Base-by-base conservation (phyloP, 2,888 invertebrate species). In the Drosophila melanosoma region DNA sequence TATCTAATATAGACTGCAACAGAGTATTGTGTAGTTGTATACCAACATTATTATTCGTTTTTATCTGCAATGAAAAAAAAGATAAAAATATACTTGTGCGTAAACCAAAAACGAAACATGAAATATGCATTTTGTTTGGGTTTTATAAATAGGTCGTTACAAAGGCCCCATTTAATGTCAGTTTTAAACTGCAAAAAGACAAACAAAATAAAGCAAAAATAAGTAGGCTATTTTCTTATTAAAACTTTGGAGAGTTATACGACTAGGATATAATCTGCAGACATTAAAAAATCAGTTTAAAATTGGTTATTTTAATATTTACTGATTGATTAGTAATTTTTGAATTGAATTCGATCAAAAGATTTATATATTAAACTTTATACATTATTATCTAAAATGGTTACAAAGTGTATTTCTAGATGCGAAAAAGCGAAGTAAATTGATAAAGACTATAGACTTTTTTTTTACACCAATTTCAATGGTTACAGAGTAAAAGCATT, bases 151-250 rank as follows among this genome's bases (percentile, higher is more conserved):
- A 45, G 64, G 73, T 60, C 61, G 68, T 74, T 60, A 48, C 42
- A 60, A 51, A 58, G 54, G 54, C 71, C 81, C 61, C 64, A 69
- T 70, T 68, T 89, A 82, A 89, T 87, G 82, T 73, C 85, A 80
- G 84, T 84, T 87, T 83, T 79, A 68, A 77, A 76, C 69, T 76
- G 75, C 68, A 59, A 36, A 72, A 66, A 60, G 52, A 53, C 52
- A 56, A 42, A 12, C 29, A 33, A 29, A 65, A 57, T 32, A 23
- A 59, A n/a, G 40, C 20, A 5, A 6, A 11, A 17, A 1, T 10
- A 54, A 40, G 17, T 10, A 29, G n/a, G 59, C 15, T 12, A 6
- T 10, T n/a, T 7, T 0, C 1, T n/a, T 6, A 29, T 1, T 3
- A 6, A 26, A 17, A 10, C 5, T 17, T 6, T 11, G 29, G 1